Conservation (phyloP, 2,797 vertebrate species). For the Melopsittacus undulatus region DNA sequence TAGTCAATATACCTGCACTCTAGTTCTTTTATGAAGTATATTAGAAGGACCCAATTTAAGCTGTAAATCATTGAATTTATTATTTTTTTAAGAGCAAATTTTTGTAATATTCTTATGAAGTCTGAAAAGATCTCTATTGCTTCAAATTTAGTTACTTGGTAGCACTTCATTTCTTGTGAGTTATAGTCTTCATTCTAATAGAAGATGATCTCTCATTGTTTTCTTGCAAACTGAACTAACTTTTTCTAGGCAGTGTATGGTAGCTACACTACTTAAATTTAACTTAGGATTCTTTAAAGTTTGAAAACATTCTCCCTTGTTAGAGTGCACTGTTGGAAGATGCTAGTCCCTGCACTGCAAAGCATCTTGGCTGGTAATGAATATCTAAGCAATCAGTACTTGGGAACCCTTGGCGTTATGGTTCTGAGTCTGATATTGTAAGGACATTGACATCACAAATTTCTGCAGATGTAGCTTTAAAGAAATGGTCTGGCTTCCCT, state of each 20-base stretch:
- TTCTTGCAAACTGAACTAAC: not conserved
- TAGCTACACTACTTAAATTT: not conserved
- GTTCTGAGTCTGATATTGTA: not conserved
- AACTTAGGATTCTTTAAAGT: not conserved
- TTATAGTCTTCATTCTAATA: not conserved
- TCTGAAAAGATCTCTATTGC: not conserved
- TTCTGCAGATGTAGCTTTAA: not conserved
- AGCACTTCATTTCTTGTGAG: not conserved
- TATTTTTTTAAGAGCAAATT: not conserved
- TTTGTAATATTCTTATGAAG: not conserved
- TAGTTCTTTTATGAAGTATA: not conserved
- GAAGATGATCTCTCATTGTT: not conserved
- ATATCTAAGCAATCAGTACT: not conserved
- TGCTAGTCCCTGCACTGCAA: accelerated
- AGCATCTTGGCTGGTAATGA: not conserved
- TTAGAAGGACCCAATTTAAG: not conserved
- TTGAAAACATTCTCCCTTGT: not conserved
- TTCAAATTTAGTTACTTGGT: not conserved
- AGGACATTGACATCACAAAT: not conserved
- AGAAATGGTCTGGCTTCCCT: not conserved
- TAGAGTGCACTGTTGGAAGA: not conserved
- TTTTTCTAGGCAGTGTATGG: not conserved
- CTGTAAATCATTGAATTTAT: not conserved
- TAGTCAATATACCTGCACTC: not conserved
- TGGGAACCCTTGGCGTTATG: not conserved